Base-by-base conservation (phyloP, 1,140 invertebrate genomes). In the Asobara japonica region DNA sequence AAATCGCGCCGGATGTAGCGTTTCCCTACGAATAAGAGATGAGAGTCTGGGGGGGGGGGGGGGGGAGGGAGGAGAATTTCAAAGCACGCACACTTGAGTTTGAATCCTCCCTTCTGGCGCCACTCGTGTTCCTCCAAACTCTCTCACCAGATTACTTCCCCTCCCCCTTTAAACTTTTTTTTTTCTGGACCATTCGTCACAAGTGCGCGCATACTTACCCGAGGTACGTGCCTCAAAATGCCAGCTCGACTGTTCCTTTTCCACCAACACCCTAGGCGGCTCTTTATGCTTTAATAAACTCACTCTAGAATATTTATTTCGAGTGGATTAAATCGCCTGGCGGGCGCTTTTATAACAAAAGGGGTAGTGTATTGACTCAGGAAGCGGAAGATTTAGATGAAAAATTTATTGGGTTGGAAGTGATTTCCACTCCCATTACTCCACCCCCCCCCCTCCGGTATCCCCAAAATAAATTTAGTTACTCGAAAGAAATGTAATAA, bases 121-220 rank as follows among this genome's bases (percentile, higher is more conserved):
- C 60, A 62, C 29, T 62, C 60, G 27, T 30, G 13, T 62, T 60
- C 29, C 56, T 60, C 22, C 11, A 60, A n/a, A 60, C 56, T 60
- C 56, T 27, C 22, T 13, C 56, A 27, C 56, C 25, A 27, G n/a
- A 62, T 62, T 62, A n/a, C 27, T 16, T 31, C 25, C n/a, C 25
- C 11, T n/a, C 10, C 7, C 25, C 10, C 10, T 27, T 11, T 1
- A 6, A 27, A 1, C 7, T 60, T 62, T 62, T 62, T 62, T 62
- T 30, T 30, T 31, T 18, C 11, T 48, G 6, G 3, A 4, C 3
- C 60, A 30, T 62, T 62, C 29, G 25, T 62, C 51, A 25, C 51
- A 56, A 56, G 51, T 56, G 51, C 22, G 7, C 51, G 5, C 25
- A 3, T 13, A 56, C 22, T 25, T 27, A 56, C 3, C 3, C 8